Evolutionary conservation across 2,888 invertebrate genomes (phyloP).

Genomic region (Coenonympha glycerion): DNA sequence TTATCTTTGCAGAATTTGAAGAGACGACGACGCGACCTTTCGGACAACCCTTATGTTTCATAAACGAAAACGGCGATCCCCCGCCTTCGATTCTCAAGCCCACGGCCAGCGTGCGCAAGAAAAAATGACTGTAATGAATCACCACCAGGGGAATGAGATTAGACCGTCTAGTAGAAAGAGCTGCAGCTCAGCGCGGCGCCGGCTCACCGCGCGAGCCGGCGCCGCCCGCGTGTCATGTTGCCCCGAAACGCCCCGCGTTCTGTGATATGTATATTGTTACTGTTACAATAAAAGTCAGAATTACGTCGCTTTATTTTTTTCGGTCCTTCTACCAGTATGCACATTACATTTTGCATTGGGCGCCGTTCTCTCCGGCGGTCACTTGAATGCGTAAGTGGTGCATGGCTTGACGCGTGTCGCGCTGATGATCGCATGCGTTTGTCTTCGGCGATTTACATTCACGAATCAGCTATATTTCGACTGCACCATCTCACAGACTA

Average conservation of each 20-base stretch:
- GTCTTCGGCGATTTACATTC: conserved; percentile 45
- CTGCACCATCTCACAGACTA: conserved; percentile 45
- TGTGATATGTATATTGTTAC: conserved; percentile 75
- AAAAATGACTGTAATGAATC: conserved; percentile 49
- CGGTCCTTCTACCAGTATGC: conserved; percentile 48
- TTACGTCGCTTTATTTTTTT: conserved; percentile 55
- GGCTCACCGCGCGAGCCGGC: conserved; percentile 46
- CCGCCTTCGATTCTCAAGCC: conserved; percentile 72
- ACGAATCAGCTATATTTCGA: conserved; percentile 33
- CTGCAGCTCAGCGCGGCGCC: conserved; percentile 52
- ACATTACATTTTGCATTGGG: conserved; percentile 41
- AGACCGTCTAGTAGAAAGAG: conserved; percentile 46
- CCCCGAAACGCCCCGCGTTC: conserved; percentile 76
- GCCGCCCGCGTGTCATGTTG: conserved; percentile 56
- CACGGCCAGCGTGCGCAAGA: conserved; percentile 72
- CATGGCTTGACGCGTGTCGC: conserved; percentile 67
- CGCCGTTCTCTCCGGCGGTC: conserved; percentile 49
- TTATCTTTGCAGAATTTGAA: conserved; percentile 72
- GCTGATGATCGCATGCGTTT: conserved; percentile 65
- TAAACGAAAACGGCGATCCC: conserved; percentile 73
- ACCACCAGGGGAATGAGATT: conserved; percentile 9
- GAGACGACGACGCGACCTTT: conserved; percentile 81
- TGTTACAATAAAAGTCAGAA: conserved; percentile 72
- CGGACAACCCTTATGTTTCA: conserved; percentile 86
- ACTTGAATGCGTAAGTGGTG: conserved; percentile 63